These are phyloP conservation scores for Matsumyia berberina DNA, from an alignment of 2,888 invertebrate genomes.

Conservation along the genomic window DNA sequence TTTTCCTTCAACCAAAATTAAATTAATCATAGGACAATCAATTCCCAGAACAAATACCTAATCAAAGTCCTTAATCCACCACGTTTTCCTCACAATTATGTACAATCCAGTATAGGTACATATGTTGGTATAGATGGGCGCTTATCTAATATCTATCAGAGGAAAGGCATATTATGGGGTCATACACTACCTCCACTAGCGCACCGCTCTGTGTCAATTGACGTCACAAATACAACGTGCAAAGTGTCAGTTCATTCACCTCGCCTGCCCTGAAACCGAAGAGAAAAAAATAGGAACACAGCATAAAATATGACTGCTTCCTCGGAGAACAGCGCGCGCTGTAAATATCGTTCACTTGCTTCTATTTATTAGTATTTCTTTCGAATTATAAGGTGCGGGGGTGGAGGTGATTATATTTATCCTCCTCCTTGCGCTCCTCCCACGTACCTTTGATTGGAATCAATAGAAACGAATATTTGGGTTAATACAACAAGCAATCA, in stretches of 20 bases:
- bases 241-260: constrained; percentile 70
- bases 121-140: constrained; percentile 20
- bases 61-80: constrained; percentile 49
- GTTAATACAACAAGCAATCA: constrained; percentile 59
- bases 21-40: constrained; percentile 47
- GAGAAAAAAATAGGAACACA: constrained; percentile 29
- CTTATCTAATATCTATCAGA: constrained; percentile 41
- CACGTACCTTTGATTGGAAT: constrained; percentile 25
- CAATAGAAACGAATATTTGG: constrained; percentile 43
- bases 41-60: constrained; percentile 33
- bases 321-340: constrained; percentile 2
- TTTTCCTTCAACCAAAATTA: constrained; percentile 4
- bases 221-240: constrained; percentile 68
- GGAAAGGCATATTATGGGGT: constrained; percentile 36
- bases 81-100: not conserved
- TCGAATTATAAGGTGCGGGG: constrained; percentile 26
- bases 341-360: constrained; percentile 37
- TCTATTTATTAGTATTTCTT: constrained; percentile 27
- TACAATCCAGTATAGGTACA: not conserved
- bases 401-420: constrained; percentile 28
- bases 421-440: constrained; percentile 4
- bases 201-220: constrained; percentile 65
- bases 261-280: constrained; percentile 1
- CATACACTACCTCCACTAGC: constrained; percentile 45
- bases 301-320: not conserved